phyloP scores from a whole-genome alignment of 2,113 vertebrate species.

The Patagioenas fasciata region DNA sequence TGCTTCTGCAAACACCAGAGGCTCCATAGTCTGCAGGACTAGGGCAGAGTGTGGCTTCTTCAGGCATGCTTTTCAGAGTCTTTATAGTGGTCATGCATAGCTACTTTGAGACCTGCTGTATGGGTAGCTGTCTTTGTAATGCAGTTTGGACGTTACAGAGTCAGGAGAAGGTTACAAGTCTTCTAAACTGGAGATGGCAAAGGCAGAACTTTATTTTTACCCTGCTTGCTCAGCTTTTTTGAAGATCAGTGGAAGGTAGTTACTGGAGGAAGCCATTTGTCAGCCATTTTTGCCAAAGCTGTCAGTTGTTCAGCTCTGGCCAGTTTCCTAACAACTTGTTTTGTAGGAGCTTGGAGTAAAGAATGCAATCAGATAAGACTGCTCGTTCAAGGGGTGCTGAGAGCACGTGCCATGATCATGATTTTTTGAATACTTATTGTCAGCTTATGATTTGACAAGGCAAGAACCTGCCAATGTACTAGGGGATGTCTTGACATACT shows the following conservation, averaged over 20 bases:
- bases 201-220: background rate
- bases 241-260: background rate
- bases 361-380: background rate
- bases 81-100: background rate
- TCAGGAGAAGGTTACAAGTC: background rate
- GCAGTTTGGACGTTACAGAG: background rate
- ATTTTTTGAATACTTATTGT: background rate
- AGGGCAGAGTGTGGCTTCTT: background rate
- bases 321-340: background rate
- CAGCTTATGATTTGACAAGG: background rate
- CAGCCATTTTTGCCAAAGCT: background rate
- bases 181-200: background rate
- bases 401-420: background rate
- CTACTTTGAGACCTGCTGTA: background rate
- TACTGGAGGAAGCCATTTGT: background rate
- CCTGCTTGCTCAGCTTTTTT: background rate
- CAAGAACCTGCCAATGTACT: background rate
- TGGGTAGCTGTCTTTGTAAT: background rate
- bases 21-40: rapidly evolving
- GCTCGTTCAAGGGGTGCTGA: background rate
- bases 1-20: background rate
- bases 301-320: background rate
- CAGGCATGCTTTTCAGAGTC: background rate
- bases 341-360: background rate
- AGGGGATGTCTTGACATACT: background rate